Evolutionary conservation across 1,140 invertebrate species (phyloP), one percentile per base, ranked within the genome.

Genomic region (Elysia chlorotica): DNA sequence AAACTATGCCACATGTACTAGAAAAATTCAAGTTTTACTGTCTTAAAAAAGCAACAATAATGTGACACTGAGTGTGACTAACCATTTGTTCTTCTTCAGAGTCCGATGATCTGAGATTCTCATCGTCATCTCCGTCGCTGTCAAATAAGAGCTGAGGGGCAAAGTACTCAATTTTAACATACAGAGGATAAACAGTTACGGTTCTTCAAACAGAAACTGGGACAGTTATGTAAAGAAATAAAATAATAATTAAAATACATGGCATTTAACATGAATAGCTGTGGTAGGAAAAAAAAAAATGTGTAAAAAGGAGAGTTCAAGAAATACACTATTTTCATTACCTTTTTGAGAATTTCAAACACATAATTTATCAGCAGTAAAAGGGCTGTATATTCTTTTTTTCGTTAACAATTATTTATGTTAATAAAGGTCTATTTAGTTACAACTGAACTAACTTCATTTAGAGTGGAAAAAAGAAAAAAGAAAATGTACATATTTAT

Each of bases 41-140:
- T n/a, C 10, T 48, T 48, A 14, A 48, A 48, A 48, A 48, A 48
- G n/a, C 25, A 28, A 62, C 21, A 62, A 62, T 19, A 62, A 3
- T 17, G 6, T 25, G 10, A 25, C 10, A 59, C 28, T n/a, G 28
- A 25, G 14, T 25, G 6, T 59, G 4, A 63, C 61, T 35, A 17
- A 48, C 65, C 33, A 66, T 28, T 66, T 41, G 36, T 66, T 48
- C 66, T 30, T 68, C 66, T 2, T 19, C 66, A 35, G 25, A 33
- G 38, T 48, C 25, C 36, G 41, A 54, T 56, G 21, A 41, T 4
- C 23, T 53, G 33, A 14, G 23, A 23, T 17, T 23, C 2, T 38
- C 54, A 69, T 69, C 53, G 1, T 57, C 48, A n/a, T 56, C 67
- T 35, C 41, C 54, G 28, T 69, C 67, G 59, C 67, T 69, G 33